Percentiles rank a stretch among this genome's conserved stretches.
Evolutionary conservation across 2,797 vertebrate genomes (phyloP).

Genomic region (Bradypus variegatus): DNA sequence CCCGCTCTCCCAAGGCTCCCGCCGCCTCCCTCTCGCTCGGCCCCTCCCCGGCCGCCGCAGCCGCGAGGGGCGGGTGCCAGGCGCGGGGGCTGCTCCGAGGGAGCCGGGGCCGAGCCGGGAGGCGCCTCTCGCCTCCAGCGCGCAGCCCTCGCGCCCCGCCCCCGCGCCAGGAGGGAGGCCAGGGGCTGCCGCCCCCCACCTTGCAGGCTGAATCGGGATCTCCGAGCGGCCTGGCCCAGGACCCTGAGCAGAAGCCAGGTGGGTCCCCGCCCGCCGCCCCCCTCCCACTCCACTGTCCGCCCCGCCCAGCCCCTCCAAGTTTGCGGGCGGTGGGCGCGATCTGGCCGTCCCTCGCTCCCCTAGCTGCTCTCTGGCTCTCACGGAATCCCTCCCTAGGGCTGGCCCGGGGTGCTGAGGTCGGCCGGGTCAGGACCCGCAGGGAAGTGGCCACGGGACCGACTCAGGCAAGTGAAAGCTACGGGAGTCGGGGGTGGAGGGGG

Average conservation of each 20-base stretch:
- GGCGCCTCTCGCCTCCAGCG: neutral
- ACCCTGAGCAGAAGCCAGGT: neutral
- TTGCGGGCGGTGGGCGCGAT: neutral
- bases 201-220: neutral
- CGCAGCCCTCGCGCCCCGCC: neutral
- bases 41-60: neutral
- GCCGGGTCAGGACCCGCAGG: neutral
- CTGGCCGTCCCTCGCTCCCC: no score
- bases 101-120: neutral
- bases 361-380: neutral
- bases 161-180: no score
- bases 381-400: neutral
- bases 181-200: neutral
- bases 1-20: neutral
- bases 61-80: neutral
- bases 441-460: neutral
- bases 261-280: neutral
- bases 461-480: constrained; percentile 39
- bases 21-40: neutral
- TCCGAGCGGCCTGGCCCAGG: neutral
- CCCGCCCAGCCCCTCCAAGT: neutral
- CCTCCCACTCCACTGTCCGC: neutral
- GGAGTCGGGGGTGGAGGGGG: neutral
- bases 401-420: neutral
- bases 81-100: neutral